Evolutionary conservation across 1,140 invertebrate species (phyloP), one percentile per base, ranked within the genome.

Genomic region (Bicyclus anynana): DNA sequence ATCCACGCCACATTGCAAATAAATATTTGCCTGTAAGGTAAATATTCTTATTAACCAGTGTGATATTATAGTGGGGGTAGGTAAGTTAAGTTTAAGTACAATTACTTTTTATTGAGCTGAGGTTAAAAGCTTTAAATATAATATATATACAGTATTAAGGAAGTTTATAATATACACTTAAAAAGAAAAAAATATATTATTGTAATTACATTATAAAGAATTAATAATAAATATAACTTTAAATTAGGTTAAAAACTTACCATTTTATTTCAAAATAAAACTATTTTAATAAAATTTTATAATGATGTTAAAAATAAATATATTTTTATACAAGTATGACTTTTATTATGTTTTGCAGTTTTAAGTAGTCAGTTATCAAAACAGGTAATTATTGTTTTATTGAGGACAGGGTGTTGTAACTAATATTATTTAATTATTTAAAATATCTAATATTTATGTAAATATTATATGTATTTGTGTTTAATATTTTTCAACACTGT

Each of bases 281-380:
- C 7, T 38, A 38, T 38, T 16, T 38, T 14, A 35, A 5, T 14
- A 21, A 5, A 9, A 44, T 21, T 5, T n/a, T 9, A 50, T 13
- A 49, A 26, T 42, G 12, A 2, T 56, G 20, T 38, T 20, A 21
- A 20, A 5, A 52, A 38, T 52, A 56, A 56, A 56, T 38, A 56
- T 49, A 49, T 48, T 26, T 52, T 53, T 27, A 59, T 53, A 53
- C 18, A 48, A 53, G 26, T 48, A 29, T 47, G 57, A 50, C 55
- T 59, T 59, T 59, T 59, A 59, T 59, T 59, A 53, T 53, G 44
- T 46, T 53, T 53, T 38, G 33, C 57, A 53, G 57, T 59, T 48
- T 44, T 44, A 23, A 44, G 42, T 44, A 53, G 21, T 59, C 37
- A 48, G 40, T 40, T 50, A 50, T 48, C 49, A 35, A 59, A 48